Evolutionary conservation across 2,888 invertebrate species (phyloP).

Genomic region (Pecten maximus): DNA sequence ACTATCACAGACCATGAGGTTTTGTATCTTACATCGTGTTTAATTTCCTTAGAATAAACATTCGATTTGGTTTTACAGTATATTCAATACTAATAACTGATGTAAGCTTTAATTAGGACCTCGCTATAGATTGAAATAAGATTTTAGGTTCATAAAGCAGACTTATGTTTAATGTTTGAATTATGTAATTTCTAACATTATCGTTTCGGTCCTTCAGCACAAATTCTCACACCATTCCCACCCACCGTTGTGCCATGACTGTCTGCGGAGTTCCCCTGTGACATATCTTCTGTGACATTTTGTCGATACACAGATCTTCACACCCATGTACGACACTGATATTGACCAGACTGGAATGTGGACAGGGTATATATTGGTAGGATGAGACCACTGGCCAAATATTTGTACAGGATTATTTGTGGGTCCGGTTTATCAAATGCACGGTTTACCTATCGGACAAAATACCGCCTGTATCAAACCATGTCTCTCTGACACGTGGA

Average conservation of each 20-base stretch:
- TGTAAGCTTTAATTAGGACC: no score
- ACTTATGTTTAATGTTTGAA: no score
- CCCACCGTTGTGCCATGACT: background rate
- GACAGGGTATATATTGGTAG: background rate
- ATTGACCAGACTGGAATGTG: conserved; percentile 14
- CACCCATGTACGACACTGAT: background rate
- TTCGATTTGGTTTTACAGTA: no score
- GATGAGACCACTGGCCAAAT: conserved; percentile 17
- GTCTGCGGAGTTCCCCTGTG: background rate
- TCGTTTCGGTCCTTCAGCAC: no score
- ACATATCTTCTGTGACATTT: background rate
- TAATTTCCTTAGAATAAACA: no score
- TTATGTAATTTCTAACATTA: no score
- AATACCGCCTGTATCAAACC: background rate
- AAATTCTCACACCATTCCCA: background rate
- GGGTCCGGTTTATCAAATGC: conserved; percentile 4
- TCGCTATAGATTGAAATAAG: no score
- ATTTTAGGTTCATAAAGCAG: no score
- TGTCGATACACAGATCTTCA: background rate
- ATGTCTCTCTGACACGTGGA: background rate
- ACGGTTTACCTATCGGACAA: background rate
- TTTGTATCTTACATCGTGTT: no score
- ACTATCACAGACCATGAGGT: no score
- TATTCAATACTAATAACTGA: no score
- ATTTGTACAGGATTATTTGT: background rate